Conservation (phyloP, 2,888 invertebrate species). For the Xanthia icteritia region DNA sequence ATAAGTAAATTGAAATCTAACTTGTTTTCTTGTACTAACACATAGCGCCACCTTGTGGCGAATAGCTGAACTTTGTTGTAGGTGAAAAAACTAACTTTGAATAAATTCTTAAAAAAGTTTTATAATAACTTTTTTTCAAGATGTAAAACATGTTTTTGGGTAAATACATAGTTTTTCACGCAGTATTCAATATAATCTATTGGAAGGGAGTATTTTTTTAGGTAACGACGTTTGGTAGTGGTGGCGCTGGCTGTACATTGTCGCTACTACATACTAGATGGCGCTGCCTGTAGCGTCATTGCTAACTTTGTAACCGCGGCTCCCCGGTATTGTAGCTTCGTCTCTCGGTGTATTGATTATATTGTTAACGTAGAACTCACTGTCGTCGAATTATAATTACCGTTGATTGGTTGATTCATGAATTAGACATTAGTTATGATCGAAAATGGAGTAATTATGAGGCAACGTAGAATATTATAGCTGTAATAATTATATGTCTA, state of each 20-base stretch:
- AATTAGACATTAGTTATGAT: constrained; percentile 18
- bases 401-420: constrained; percentile 40
- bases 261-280: constrained; percentile 59
- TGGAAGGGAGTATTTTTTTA: neutral
- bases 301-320: neutral
- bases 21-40: neutral
- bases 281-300: constrained; percentile 49
- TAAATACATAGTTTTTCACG: neutral
- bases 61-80: constrained; percentile 49
- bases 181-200: neutral
- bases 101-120: fast-evolving
- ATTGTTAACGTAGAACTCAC: constrained; percentile 13
- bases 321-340: constrained; percentile 2
- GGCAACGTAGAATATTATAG: neutral
- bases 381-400: constrained; percentile 33
- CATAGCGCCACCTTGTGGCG: constrained; percentile 62
- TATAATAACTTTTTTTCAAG: neutral
- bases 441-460: constrained; percentile 6
- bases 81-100: neutral
- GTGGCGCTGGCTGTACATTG: constrained; percentile 32
- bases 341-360: constrained; percentile 49
- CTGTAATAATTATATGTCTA: neutral
- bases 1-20: neutral
- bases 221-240: neutral
- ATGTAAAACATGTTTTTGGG: no score